Evolutionary conservation across 1,140 invertebrate species (phyloP).

Genomic region (Eupeodes corollae): DNA sequence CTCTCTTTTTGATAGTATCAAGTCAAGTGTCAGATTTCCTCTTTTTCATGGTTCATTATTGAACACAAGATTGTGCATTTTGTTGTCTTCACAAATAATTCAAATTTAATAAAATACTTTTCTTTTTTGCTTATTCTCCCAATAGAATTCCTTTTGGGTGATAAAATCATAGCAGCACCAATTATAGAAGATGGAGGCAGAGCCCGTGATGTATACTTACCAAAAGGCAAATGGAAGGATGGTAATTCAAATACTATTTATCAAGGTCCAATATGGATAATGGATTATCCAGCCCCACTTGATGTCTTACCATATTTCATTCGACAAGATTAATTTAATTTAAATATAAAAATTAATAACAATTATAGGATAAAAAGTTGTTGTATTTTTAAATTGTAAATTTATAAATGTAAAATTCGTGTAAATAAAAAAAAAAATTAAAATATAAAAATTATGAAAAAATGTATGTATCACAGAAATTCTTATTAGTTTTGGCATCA

Average conservation of each 20-base stretch:
- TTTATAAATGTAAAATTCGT: not conserved
- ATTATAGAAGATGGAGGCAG: conserved; percentile 54
- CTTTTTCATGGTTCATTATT: no score
- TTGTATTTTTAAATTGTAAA: not conserved
- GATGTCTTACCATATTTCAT: conserved; percentile 54
- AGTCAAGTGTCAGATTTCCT: no score
- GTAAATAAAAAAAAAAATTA: not conserved
- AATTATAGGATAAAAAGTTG: not conserved
- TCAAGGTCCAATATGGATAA: conserved; percentile 52
- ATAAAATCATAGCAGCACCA: conserved; percentile 75
- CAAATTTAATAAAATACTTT: not conserved
- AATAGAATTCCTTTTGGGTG: conserved; percentile 72
- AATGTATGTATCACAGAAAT: no score
- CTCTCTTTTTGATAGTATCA: no score
- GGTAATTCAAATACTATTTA: conserved; percentile 38
- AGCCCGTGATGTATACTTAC: conserved; percentile 64
- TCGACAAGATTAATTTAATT: conserved; percentile 7
- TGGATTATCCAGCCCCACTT: conserved; percentile 53
- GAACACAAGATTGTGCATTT: no score
- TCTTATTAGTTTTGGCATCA: no score
- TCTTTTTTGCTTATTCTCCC: conserved; percentile 14
- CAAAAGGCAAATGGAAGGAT: conserved; percentile 56
- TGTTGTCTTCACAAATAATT: no score
- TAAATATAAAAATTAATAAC: conserved; percentile 1
- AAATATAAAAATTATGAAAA: not conserved